phyloP scores from a whole-genome alignment of 2,888 invertebrate genomes.

The Netelia inedita region DNA sequence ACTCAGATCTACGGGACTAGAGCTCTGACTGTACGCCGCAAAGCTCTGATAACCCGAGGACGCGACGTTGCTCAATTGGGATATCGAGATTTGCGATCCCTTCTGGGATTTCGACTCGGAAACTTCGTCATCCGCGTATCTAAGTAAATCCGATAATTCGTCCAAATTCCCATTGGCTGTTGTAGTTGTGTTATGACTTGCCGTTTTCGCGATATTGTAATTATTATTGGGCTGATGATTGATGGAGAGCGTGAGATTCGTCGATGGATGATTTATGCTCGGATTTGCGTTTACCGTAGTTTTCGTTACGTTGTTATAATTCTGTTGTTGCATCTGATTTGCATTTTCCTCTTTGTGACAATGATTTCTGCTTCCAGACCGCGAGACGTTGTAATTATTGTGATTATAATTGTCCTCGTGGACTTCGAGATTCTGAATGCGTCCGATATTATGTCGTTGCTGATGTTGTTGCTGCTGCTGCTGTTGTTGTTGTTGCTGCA shows the following conservation, averaged over 20 bases:
- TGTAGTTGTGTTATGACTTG: slow-evolving; percentile 84
- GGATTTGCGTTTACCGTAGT: slow-evolving; percentile 83
- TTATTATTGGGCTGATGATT: slow-evolving; percentile 82
- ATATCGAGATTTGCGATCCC: slow-evolving; percentile 92
- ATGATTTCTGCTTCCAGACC: slow-evolving; percentile 81
- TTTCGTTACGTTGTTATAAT: slow-evolving; percentile 83
- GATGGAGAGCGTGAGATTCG: slow-evolving; percentile 81
- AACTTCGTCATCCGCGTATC: slow-evolving; percentile 92
- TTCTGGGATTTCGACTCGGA: slow-evolving; percentile 87
- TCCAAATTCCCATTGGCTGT: slow-evolving; percentile 88
- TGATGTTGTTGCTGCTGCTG: slow-evolving; percentile 70
- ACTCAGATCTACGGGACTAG: slow-evolving; percentile 92
- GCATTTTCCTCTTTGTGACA: slow-evolving; percentile 83
- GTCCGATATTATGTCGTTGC: slow-evolving; percentile 71
- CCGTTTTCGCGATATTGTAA: slow-evolving; percentile 76
- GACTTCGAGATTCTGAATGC: slow-evolving; percentile 80
- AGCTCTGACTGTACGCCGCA: slow-evolving; percentile 94
- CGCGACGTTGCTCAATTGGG: slow-evolving; percentile 91
- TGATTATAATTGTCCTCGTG: slow-evolving; percentile 83
- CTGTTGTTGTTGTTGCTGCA: slow-evolving; percentile 76
- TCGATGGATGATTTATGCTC: slow-evolving; percentile 76
- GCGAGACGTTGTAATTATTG: slow-evolving; percentile 82
- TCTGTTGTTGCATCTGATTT: slow-evolving; percentile 82
- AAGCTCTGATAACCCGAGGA: slow-evolving; percentile 96
- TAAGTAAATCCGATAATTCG: slow-evolving; percentile 90